Percentiles rank a stretch among this genome's conserved stretches.
These are phyloP conservation scores for Lacanobia wlatinum DNA, from an alignment of 2,888 invertebrate species.

Conservation along the genomic window DNA sequence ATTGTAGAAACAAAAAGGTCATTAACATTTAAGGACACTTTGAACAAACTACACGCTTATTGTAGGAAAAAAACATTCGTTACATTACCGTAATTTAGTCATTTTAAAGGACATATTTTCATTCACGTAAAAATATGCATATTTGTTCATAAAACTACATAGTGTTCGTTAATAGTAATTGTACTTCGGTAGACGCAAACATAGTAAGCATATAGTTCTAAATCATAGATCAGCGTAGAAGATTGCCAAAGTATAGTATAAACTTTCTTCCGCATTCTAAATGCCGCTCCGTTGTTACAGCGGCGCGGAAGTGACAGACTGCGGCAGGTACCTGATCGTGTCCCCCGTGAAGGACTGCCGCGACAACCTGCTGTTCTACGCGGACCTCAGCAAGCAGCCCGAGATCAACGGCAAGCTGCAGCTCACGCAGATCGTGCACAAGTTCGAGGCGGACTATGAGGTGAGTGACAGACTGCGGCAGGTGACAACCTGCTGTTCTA, in stretches of 20 bases:
- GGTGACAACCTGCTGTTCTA: conserved; percentile 97
- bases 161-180: neutral
- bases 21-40: conserved; percentile 44
- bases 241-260: neutral
- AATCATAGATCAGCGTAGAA: neutral
- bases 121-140: neutral
- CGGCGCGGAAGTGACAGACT: conserved; percentile 96
- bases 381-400: conserved; percentile 93
- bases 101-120: neutral
- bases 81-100: neutral
- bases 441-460: conserved; percentile 98
- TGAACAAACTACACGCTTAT: conserved; percentile 55
- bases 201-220: neutral
- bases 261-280: conserved; percentile 6
- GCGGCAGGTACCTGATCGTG: conserved; percentile 97
- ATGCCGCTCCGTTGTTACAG: conserved; percentile 83
- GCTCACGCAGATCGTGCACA: conserved; percentile 95
- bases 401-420: conserved; percentile 92
- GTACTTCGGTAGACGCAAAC: too few relatives aligned
- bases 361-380: conserved; percentile 97
- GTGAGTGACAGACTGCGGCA: conserved; percentile 98
- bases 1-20: conserved; percentile 16
- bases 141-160: neutral
- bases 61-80: neutral
- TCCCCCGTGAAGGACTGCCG: conserved; percentile 96